A percentile compares a stretch with the other conserved stretches of the same genome.
phyloP scores from a whole-genome alignment of 2,113 vertebrate genomes.

The Mesoclemmys tuberculata region DNA sequence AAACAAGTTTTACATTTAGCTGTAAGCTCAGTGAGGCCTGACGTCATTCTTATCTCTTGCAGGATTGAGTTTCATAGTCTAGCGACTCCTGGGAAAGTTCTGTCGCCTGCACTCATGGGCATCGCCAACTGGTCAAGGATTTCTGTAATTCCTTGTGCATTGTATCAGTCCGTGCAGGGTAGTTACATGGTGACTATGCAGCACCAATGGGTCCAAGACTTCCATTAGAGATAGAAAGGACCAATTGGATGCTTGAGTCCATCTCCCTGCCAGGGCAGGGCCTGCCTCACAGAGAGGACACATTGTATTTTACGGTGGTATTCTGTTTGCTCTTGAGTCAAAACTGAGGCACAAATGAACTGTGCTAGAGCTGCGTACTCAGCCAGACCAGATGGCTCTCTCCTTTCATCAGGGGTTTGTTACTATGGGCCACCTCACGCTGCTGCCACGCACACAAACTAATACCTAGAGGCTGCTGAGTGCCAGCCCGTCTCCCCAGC shows the following conservation, averaged over 20 bases:
- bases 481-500: background rate
- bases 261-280: background rate
- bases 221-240: constrained; percentile 15
- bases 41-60: no score
- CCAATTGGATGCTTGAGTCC: background rate
- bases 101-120: background rate
- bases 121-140: background rate
- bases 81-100: constrained; percentile 17
- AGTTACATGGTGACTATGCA: background rate
- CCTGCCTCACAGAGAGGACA: background rate
- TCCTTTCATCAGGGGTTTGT: background rate
- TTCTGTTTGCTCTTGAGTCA: background rate
- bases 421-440: background rate
- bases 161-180: background rate
- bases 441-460: background rate
- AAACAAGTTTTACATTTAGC: background rate
- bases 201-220: constrained; percentile 64
- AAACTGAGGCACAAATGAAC: background rate
- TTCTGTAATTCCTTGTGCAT: constrained; percentile 33
- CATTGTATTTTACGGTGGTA: background rate
- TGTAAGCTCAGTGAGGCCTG: background rate
- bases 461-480: background rate
- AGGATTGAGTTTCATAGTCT: background rate
- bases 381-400: background rate
- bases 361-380: background rate